These are phyloP conservation scores for Frankliniella fusca DNA, from an alignment of 2,888 invertebrate genomes.

Conservation along the genomic window DNA sequence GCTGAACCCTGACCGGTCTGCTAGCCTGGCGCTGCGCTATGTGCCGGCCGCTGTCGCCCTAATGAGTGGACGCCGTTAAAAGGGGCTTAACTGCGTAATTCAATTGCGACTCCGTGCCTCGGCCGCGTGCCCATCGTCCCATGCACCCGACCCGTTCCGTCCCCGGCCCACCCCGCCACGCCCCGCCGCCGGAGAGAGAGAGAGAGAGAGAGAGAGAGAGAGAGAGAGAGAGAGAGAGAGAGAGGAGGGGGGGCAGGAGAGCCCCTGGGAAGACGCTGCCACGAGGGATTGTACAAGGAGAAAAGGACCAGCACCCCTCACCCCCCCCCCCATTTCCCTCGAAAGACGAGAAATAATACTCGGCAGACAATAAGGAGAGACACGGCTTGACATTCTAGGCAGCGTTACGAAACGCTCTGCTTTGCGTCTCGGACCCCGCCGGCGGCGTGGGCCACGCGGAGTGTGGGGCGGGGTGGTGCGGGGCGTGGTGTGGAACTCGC, in stretches of 20 bases:
- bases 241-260: neutral
- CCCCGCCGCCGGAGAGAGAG: neutral
- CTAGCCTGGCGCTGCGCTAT: neutral
- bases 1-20: neutral
- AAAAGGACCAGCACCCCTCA: too few species aligned
- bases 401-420: too few species aligned
- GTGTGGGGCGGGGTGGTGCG: neutral
- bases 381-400: too few species aligned
- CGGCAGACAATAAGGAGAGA: neutral
- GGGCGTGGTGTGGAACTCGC: neutral
- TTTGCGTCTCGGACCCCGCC: too few species aligned
- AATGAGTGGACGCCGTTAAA: conserved; percentile 15
- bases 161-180: neutral
- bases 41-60: conserved; percentile 1
- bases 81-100: conserved; percentile 18
- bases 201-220: too few species aligned
- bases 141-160: neutral
- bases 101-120: conserved; percentile 3
- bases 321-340: too few species aligned
- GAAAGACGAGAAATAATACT: too few species aligned
- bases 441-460: neutral
- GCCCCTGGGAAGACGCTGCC: too few species aligned
- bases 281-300: too few species aligned
- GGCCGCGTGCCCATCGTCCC: neutral
- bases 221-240: neutral